A percentile compares a stretch with the other conserved stretches of the same genome.
These are phyloP conservation scores for Halesus radiatus DNA, from an alignment of 1,140 invertebrate species.

Conservation along the genomic window DNA sequence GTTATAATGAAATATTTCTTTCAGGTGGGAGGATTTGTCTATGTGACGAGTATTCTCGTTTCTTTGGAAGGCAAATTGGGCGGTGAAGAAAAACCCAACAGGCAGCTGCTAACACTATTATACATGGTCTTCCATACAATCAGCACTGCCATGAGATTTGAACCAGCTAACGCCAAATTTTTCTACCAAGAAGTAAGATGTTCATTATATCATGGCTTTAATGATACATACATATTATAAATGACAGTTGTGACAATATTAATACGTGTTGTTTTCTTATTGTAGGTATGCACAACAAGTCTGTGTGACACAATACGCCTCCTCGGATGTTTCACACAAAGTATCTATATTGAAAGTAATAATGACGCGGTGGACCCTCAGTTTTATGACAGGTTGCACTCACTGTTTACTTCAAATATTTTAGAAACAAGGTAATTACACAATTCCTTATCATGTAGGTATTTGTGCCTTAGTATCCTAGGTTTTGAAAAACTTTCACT, in stretches of 20 bases:
- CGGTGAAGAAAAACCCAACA: conserved; percentile 64
- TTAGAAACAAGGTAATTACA: conserved; percentile 70
- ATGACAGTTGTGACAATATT: not conserved
- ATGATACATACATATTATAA: not conserved
- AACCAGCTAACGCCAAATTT: conserved; percentile 98
- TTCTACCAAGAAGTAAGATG: conserved; percentile 91
- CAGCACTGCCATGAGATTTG: conserved; percentile 97
- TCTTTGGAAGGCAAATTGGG: conserved; percentile 89
- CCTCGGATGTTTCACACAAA: conserved; percentile 88
- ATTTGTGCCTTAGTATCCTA: too few species aligned
- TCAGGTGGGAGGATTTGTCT: conserved; percentile 93
- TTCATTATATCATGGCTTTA: not conserved
- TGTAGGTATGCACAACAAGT: conserved; percentile 89
- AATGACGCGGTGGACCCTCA: conserved; percentile 70
- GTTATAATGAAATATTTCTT: conserved; percentile 15
- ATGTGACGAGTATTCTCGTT: conserved; percentile 95
- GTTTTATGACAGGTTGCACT: conserved; percentile 74
- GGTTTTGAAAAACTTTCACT: too few species aligned
- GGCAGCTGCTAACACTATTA: conserved; percentile 80
- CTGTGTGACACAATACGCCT: conserved; percentile 92
- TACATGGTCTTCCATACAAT: conserved; percentile 95
- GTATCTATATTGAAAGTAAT: conserved; percentile 66
- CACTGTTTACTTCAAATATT: conserved; percentile 81
- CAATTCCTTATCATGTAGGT: too few species aligned
- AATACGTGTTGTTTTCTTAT: not conserved